Conservation (phyloP, 2,113 vertebrate genomes). For the Antigone vipio region DNA sequence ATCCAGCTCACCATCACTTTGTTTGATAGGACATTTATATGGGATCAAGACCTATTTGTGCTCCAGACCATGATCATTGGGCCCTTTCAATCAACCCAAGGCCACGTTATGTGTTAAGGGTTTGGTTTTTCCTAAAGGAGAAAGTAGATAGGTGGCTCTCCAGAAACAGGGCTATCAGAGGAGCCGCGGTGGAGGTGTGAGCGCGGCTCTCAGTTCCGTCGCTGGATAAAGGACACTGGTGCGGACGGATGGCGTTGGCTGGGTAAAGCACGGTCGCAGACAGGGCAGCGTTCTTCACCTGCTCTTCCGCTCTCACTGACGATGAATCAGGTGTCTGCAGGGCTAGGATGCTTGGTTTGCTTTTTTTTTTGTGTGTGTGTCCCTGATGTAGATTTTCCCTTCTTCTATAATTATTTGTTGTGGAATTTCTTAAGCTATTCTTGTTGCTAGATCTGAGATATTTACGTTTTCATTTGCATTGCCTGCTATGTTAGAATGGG, state of each 20-base stretch:
- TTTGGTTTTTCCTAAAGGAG: background rate
- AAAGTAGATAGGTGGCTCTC: background rate
- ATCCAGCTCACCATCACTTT: background rate
- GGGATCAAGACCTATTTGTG: background rate
- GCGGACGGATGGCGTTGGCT: background rate
- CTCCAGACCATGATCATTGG: background rate
- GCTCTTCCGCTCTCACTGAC: background rate
- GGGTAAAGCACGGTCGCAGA: background rate
- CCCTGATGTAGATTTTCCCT: background rate
- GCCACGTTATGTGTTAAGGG: background rate
- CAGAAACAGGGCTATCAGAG: background rate
- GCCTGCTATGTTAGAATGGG: background rate
- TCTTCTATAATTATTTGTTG: background rate
- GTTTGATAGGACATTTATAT: background rate
- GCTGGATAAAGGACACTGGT: background rate
- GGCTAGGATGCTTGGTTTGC: background rate
- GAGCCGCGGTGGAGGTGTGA: rapidly evolving
- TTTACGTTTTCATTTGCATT: constrained; percentile 9
- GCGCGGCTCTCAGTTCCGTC: background rate
- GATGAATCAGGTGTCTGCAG: background rate
- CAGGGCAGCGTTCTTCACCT: background rate
- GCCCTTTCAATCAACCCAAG: background rate
- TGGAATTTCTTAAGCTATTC: background rate
- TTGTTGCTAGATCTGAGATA: background rate
- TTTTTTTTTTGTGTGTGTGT: background rate